phyloP scores from a whole-genome alignment of 2,888 invertebrate species.

The Cosmorhoe ocellata region DNA sequence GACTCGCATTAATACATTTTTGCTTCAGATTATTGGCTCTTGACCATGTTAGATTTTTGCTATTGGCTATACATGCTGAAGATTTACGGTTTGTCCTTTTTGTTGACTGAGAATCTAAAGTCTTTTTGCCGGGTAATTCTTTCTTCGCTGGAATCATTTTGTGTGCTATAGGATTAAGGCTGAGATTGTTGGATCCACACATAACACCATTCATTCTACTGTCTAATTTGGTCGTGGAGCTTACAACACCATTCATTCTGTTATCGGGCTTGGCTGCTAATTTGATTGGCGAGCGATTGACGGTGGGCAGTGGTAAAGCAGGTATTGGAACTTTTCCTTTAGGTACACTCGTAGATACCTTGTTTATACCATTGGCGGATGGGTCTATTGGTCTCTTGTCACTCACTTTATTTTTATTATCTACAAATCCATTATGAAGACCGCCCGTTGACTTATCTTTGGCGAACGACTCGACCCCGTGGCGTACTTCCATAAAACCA shows the following conservation, averaged over 20 bases:
- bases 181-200: slow-evolving; percentile 73
- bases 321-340: slow-evolving; percentile 64
- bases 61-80: slow-evolving; percentile 75
- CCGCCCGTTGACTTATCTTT: slow-evolving; percentile 54
- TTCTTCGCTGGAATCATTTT: slow-evolving; percentile 59
- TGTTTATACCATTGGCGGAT: slow-evolving; percentile 65
- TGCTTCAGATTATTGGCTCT: slow-evolving; percentile 76
- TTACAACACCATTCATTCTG: slow-evolving; percentile 65
- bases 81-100: slow-evolving; percentile 74
- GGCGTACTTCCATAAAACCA: slow-evolving; percentile 66
- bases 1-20: slow-evolving; percentile 61
- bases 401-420: slow-evolving; percentile 54
- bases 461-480: slow-evolving; percentile 50
- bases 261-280: slow-evolving; percentile 51
- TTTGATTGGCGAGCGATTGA: slow-evolving; percentile 57
- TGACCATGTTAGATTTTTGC: slow-evolving; percentile 75
- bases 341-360: slow-evolving; percentile 41
- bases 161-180: slow-evolving; percentile 54
- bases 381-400: slow-evolving; percentile 57
- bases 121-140: slow-evolving; percentile 54
- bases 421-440: slow-evolving; percentile 57
- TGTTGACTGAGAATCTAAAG: slow-evolving; percentile 38
- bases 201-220: slow-evolving; percentile 76
- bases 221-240: slow-evolving; percentile 73
- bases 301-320: slow-evolving; percentile 52